Evolutionary conservation across 2,113 vertebrate genomes (phyloP), one percentile per base, ranked within the genome.

Genomic region (Pelodiscus sinensis): DNA sequence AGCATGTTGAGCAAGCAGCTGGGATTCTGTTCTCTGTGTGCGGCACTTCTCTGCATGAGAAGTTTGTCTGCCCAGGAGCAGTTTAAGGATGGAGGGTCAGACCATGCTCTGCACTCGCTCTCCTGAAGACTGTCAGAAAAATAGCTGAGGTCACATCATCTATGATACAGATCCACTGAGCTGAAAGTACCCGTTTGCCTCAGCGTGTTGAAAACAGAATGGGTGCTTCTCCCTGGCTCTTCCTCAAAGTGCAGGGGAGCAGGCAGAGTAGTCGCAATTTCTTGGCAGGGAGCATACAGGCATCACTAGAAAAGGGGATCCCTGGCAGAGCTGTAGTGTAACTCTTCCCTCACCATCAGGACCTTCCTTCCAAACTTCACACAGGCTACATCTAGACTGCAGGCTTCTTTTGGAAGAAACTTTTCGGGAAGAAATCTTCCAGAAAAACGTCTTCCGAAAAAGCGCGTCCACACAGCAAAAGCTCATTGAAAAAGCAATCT

Each of bases 21-120:
- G 56, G 81, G 68, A 50, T 25, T 77, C 38, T 1, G 2, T 50
- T 52, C 62, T n/a, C 38, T 73, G 3, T 0, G 22, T 51, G 81
- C 81, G 84, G 31, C 0, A 0, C 9, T 83, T 31, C 73, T 87
- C 2, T 0, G 82, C 2, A 0, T 0, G 1, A 92, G 19, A 85
- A 90, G 2, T 87, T 85, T 89, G 55, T 9, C 83, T 44, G 35
- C 25, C 38, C 25, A 56, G 25, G 56, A 79, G 78, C 16, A 19
- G 78, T 31, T 21, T 25, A 5, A 24, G 12, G 73, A 27, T 35
- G 38, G 21, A 77, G 73, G 38, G 7, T 77, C 73, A 77, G 38
- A 22, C 19, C 73, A 77, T 22, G 22, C 22, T 25, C 21, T 44
- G 73, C 3, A 3, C 35, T 38, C 38, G 22, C 11, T 13, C 22